phyloP scores from a whole-genome alignment of 1,140 invertebrate species.

The Aphelenchoides besseyi region DNA sequence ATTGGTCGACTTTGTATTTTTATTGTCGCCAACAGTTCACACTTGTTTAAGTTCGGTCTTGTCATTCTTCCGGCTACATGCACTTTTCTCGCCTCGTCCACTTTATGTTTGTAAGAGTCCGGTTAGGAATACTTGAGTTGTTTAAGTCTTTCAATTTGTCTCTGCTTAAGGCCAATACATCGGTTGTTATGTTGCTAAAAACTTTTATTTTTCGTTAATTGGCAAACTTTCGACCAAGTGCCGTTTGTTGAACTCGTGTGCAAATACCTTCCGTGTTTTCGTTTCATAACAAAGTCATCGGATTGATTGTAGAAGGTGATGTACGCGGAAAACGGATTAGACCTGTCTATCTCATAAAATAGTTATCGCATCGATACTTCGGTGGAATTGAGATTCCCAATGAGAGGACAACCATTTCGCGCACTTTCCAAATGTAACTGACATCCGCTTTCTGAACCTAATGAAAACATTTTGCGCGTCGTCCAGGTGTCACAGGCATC shows the following conservation, averaged over 20 bases:
- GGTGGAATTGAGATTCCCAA: too few relatives aligned
- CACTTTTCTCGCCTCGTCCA: neutral
- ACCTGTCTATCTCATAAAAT: too few relatives aligned
- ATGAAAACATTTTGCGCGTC: neutral
- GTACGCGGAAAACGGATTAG: too few relatives aligned
- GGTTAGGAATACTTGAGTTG: constrained; percentile 22
- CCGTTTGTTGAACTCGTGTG: too few relatives aligned
- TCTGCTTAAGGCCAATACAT: neutral
- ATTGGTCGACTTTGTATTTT: too few relatives aligned
- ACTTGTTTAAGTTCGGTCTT: neutral
- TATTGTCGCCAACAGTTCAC: constrained; percentile 1
- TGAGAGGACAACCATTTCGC: too few relatives aligned
- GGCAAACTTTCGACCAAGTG: too few relatives aligned
- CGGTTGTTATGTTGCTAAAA: constrained; percentile 7
- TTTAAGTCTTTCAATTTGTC: constrained; percentile 3
- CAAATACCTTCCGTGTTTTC: too few relatives aligned
- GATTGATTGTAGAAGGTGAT: too few relatives aligned
- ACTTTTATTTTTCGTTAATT: too few relatives aligned
- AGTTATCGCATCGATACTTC: too few relatives aligned
- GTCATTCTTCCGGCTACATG: constrained; percentile 10
- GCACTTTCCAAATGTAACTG: neutral
- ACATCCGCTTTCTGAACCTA: constrained; percentile 3
- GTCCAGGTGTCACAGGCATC: neutral
- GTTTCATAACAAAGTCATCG: too few relatives aligned
- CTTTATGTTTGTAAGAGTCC: constrained; percentile 12